Percentiles rank a stretch among this genome's conserved stretches.
Evolutionary conservation across 2,113 vertebrate species (phyloP).

Genomic region (Gasterosteus aculeatus): DNA sequence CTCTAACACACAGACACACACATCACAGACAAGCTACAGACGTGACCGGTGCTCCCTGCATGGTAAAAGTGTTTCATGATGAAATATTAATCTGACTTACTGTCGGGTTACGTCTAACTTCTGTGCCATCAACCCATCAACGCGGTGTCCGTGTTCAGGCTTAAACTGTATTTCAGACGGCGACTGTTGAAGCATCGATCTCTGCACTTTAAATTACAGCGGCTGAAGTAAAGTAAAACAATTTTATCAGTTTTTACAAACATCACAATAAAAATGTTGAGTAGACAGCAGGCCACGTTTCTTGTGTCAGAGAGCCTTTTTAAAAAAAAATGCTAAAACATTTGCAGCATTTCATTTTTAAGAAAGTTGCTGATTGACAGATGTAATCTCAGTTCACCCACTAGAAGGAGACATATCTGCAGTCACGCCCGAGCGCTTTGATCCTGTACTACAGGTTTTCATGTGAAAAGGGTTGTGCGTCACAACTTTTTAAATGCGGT

Average conservation of each 20-base stretch:
- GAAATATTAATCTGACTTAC: slow-evolving; percentile 44
- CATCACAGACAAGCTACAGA: slow-evolving; percentile 37
- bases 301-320: slow-evolving; percentile 9
- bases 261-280: slow-evolving; percentile 23
- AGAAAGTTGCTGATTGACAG: slow-evolving; percentile 1
- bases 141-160: slow-evolving; percentile 25
- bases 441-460: slow-evolving; percentile 15
- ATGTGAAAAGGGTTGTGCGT: slow-evolving; percentile 4
- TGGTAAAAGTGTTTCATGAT: slow-evolving; percentile 50
- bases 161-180: slow-evolving; percentile 54
- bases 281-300: slow-evolving; percentile 13
- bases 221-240: slow-evolving; percentile 15
- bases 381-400: slow-evolving; percentile 49
- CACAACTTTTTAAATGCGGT: slow-evolving; percentile 16
- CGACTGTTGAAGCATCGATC: slow-evolving; percentile 46
- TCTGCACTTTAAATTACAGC: background rate
- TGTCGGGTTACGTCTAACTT: slow-evolving; percentile 35
- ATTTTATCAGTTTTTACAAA: slow-evolving; percentile 42
- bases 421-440: slow-evolving; percentile 18
- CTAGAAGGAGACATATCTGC: slow-evolving; percentile 67
- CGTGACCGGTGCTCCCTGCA: slow-evolving; percentile 67
- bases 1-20: background rate
- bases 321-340: slow-evolving; percentile 19
- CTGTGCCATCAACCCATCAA: slow-evolving; percentile 18
- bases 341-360: slow-evolving; percentile 24